Evolutionary conservation across 2,797 vertebrate species (phyloP), one percentile per base, ranked within the genome.

Genomic region (Chelonia mydas): DNA sequence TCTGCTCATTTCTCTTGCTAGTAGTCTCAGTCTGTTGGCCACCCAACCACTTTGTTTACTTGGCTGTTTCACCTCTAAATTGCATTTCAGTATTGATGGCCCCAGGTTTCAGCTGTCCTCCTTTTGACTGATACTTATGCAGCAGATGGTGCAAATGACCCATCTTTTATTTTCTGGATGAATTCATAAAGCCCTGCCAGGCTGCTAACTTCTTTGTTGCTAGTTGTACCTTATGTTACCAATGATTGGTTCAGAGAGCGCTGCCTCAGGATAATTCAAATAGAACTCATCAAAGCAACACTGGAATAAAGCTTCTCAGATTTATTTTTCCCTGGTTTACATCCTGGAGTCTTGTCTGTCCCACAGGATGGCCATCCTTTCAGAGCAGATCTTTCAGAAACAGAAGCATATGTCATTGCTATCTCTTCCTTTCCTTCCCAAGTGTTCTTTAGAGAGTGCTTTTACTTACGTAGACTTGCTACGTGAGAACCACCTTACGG

Each of bases 81-180:
- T 68, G 53, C 86, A 74, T 47, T 28, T 51, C 93, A 51, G 3
- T 25, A 76, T 11, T 81, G 84, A 86, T 1, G 1, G 4, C 79
- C 50, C 27, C 85, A 84, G 90, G 79, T 53, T 51, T 84, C 92
- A 90, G 89, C 93, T 84, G 84, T 3, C 86, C 86, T 90, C 47
- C 47, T 83, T 83, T 45, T 89, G 86, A 82, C 91, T 47, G 82
- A 81, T 59, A 41, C 83, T 57, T 33, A 83, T 2, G 45, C 81
- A 91, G 89, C 96, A 97, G 95, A 94, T 95, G 95, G 92, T 37
- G 45, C 78, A 87, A 84, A 47, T 59, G 91, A 90, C 90, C 87
- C 83, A 49, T 83, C 91, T 94, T 91, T 94, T 87, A 74, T 92
- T 92, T 93, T 50, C 86, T 83, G 86, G 80, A 88, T 86, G 76